Base-by-base conservation (phyloP, 1,140 invertebrate genomes). In the Eupeodes corollae region DNA sequence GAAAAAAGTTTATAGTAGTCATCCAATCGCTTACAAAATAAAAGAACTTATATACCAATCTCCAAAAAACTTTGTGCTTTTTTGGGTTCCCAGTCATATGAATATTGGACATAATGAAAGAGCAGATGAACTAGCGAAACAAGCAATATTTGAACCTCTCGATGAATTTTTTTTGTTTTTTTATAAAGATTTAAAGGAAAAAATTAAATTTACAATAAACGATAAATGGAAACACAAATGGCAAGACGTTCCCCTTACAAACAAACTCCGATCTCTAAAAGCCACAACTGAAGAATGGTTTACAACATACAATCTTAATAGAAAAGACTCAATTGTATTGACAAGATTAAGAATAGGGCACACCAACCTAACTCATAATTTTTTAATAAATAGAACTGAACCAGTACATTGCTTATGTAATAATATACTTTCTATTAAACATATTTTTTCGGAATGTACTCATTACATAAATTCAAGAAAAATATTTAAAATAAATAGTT, bases 71-170 rank as follows among this genome's bases (percentile, higher is more conserved):
- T 18, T 40, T 5, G 16, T 40, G 18, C 18, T 40, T 40, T 18
- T 46, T 11, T 50, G 49, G 44, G 32, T 50, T 15, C 49, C 49
- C 3, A 19, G 31, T 3, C 44, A 50, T 16, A 14, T 19, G 12
- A 40, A 35, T 10, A 50, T 50, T 32, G 12, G 19, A 12, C 34
- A 44, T n/a, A 50, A 50, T 31, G 39, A 47, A 44, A 38, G 8
- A 2, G 49, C 19, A 16, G 49, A 50, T 21, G n/a, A 39, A 15
- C 44, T 50, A 3, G 49, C 49, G 2, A 50, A 50, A 43, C 10
- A 10, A 6, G 38, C 49, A 5, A 50, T 46, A 11, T 15, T 11
- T 21, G 13, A 40, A 40, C 12, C 12, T 5, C 12, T n/a, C 5
- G 11, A n/a, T 11, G 16, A n/a, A n/a, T 15, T 6, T 18, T 40